These are phyloP conservation scores for Machaerirhynchus nigripectus DNA, from an alignment of 2,113 vertebrate species.

Conservation along the genomic window DNA sequence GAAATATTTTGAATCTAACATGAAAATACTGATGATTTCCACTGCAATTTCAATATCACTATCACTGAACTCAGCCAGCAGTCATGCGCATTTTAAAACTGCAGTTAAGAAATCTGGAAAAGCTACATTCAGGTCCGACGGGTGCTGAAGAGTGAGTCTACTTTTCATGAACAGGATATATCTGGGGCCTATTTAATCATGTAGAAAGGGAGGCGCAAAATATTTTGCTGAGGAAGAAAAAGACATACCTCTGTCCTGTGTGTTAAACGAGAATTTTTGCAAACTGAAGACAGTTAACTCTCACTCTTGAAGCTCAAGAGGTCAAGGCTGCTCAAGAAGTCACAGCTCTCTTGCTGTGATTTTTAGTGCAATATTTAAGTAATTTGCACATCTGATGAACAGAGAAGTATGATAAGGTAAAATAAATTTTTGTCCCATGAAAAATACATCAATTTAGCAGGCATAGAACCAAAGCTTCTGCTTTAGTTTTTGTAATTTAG, in stretches of 20 bases:
- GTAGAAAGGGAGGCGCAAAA: background rate
- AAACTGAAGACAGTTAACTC: constrained; percentile 9
- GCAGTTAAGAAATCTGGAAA: background rate
- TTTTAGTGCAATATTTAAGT: constrained; percentile 28
- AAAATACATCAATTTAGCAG: background rate
- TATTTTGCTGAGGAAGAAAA: constrained; percentile 8
- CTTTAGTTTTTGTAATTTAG: background rate
- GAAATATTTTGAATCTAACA: background rate
- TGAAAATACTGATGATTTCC: background rate
- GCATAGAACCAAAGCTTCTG: background rate
- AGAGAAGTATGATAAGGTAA: constrained; percentile 1
- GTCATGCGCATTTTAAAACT: background rate
- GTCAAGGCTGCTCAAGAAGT: background rate
- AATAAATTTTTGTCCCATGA: background rate
- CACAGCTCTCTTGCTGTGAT: constrained; percentile 3
- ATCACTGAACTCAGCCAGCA: background rate
- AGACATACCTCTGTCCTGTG: background rate
- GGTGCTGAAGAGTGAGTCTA: background rate
- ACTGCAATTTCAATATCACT: background rate
- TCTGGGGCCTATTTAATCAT: background rate
- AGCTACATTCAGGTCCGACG: background rate
- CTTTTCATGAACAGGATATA: background rate
- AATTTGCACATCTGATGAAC: constrained; percentile 34
- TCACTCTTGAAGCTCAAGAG: constrained; percentile 21
- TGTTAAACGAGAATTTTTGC: constrained; percentile 14